Conservation (phyloP, 2,888 invertebrate species). For the Choristoneura rosaceana region DNA sequence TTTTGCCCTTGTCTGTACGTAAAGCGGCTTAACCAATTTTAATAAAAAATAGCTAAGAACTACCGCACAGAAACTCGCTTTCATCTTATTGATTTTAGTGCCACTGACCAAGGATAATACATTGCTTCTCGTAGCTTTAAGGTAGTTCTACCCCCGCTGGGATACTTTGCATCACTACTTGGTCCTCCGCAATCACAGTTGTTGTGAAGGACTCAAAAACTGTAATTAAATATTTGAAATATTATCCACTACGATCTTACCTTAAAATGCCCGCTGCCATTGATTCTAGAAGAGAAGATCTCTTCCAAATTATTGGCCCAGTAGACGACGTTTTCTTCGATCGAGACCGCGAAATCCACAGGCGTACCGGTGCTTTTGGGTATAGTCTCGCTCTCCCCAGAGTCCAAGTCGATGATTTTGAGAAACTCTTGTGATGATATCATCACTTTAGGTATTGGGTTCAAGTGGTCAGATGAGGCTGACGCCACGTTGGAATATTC, state of each 20-base stretch:
- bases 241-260: constrained; percentile 49
- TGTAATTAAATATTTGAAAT: no score
- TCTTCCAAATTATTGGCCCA: constrained; percentile 94
- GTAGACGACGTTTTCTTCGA: constrained; percentile 90
- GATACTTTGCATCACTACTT: no score
- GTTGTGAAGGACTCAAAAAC: no score
- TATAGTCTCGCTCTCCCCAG: constrained; percentile 86
- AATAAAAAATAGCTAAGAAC: no score
- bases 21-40: no score
- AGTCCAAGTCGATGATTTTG: constrained; percentile 91
- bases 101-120: no score
- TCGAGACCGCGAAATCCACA: constrained; percentile 88
- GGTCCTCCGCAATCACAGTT: no score
- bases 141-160: no score
- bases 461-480: constrained; percentile 87
- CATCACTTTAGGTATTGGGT: constrained; percentile 92
- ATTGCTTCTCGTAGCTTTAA: no score
- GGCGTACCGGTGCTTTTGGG: constrained; percentile 88
- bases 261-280: constrained; percentile 82
- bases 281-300: constrained; percentile 86
- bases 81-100: no score
- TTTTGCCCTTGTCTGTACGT: no score
- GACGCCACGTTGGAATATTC: constrained; percentile 87
- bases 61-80: no score
- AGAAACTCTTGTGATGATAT: constrained; percentile 90